A percentile compares a stretch with the other conserved stretches of the same genome.
Conservation (phyloP, 2,797 vertebrate species). For the Paratrypauchen microcephalus region DNA sequence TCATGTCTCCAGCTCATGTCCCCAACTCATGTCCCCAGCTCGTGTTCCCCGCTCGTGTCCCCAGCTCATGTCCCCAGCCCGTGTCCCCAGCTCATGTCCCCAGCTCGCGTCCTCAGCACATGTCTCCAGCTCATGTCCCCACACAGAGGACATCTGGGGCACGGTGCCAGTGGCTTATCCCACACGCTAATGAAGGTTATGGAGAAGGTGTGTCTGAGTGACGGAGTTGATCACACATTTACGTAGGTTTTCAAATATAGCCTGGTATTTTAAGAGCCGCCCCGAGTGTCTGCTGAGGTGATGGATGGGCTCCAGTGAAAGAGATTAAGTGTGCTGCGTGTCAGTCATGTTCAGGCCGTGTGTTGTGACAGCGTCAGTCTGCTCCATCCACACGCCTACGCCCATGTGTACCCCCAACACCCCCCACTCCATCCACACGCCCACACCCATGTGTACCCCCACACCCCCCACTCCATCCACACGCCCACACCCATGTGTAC, state of each 20-base stretch:
- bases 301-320: slow-evolving; percentile 35
- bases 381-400: slow-evolving; percentile 31
- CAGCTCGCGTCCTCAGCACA: slow-evolving; percentile 4
- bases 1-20: background rate
- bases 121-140: slow-evolving; percentile 65
- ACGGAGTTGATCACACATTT: slow-evolving; percentile 63
- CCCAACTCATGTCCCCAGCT: slow-evolving; percentile 54
- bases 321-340: slow-evolving; percentile 38
- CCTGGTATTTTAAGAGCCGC: slow-evolving; percentile 47
- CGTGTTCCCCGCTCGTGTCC: slow-evolving; percentile 33
- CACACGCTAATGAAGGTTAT: slow-evolving; percentile 77
- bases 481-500: no score
- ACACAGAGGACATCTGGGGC: slow-evolving; percentile 71
- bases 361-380: slow-evolving; percentile 43
- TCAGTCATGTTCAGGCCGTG: slow-evolving; percentile 36
- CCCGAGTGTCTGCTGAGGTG: slow-evolving; percentile 30
- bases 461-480: no score
- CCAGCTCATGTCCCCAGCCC: no score
- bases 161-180: slow-evolving; percentile 79
- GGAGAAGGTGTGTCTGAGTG: slow-evolving; percentile 61
- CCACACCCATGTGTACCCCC: slow-evolving; percentile 16
- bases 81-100: slow-evolving; percentile 33
- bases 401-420: slow-evolving; percentile 22
- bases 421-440: slow-evolving; percentile 32
- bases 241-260: slow-evolving; percentile 51